phyloP scores from a whole-genome alignment of 1,140 invertebrate genomes.

The Pentalonia nigronervosa region DNA sequence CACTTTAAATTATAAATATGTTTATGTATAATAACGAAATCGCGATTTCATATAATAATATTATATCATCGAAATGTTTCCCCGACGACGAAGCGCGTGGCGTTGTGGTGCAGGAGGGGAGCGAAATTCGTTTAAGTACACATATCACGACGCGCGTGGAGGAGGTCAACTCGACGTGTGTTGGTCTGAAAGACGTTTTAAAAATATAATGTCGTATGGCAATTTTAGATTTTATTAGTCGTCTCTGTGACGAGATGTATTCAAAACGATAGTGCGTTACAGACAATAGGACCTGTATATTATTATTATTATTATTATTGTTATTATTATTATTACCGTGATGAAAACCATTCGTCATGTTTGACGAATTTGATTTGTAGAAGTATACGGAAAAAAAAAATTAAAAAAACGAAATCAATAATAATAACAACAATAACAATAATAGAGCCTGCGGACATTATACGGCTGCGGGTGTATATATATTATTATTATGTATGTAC shows the following conservation, averaged over 20 bases:
- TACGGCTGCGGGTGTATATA: too few species aligned
- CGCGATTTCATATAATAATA: neutral
- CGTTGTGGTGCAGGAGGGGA: neutral
- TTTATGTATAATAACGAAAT: neutral
- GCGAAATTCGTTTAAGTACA: neutral
- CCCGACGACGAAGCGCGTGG: neutral
- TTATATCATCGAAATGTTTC: neutral
- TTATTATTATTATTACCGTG: conserved; percentile 34
- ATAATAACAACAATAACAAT: neutral
- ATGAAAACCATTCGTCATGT: conserved; percentile 54
- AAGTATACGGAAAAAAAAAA: conserved; percentile 33
- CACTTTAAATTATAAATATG: neutral
- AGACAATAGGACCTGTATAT: neutral
- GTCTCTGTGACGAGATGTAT: conserved; percentile 38
- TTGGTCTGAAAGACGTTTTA: conserved; percentile 3
- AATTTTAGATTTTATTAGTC: conserved; percentile 7
- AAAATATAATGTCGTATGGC: neutral
- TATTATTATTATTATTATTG: conserved; percentile 14
- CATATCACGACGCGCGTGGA: conserved; percentile 18
- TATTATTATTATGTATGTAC: conserved; percentile 8
- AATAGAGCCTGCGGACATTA: conserved; percentile 6
- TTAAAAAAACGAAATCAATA: conserved; percentile 49
- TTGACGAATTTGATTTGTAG: conserved; percentile 57
- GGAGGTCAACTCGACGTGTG: conserved; percentile 16
- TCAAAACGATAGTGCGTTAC: conserved; percentile 29